phyloP scores from a whole-genome alignment of 1,140 invertebrate genomes.

The Neomicropteryx cornuta region DNA sequence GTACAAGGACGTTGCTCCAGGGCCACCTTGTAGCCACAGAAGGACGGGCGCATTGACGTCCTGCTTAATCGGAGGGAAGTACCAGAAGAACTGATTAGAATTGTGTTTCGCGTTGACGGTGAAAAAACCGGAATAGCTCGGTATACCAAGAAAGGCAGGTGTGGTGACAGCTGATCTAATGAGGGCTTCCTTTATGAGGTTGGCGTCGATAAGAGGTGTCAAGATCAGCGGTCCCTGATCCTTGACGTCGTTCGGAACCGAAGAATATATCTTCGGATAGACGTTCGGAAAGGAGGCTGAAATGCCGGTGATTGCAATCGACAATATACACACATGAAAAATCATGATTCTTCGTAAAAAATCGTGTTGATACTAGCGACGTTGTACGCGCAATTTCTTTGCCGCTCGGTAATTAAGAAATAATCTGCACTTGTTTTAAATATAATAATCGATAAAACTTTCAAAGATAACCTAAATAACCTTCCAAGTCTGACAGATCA shows the following conservation, averaged over 20 bases:
- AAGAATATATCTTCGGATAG: slow-evolving; percentile 25
- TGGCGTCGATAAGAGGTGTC: slow-evolving; percentile 51
- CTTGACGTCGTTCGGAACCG: slow-evolving; percentile 24
- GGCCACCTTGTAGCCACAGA: slow-evolving; percentile 70
- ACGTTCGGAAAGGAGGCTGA: slow-evolving; percentile 25
- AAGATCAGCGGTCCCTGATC: slow-evolving; percentile 50
- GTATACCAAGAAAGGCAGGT: slow-evolving; percentile 22
- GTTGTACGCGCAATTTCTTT: too few relatives aligned
- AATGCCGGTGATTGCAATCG: too few relatives aligned
- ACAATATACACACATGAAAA: too few relatives aligned
- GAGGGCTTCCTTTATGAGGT: slow-evolving; percentile 26
- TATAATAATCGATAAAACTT: too few relatives aligned
- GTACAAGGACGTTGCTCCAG: slow-evolving; percentile 67
- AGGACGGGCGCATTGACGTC: slow-evolving; percentile 46
- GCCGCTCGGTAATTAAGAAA: too few relatives aligned
- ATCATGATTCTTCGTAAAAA: too few relatives aligned
- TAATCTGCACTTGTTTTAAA: too few relatives aligned
- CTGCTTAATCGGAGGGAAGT: slow-evolving; percentile 49
- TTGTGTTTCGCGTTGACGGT: slow-evolving; percentile 54
- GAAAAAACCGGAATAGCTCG: slow-evolving; percentile 53
- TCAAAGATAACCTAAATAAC: too few relatives aligned
- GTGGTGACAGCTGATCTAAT: slow-evolving; percentile 25
- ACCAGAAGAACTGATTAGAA: slow-evolving; percentile 72
- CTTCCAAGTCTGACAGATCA: too few relatives aligned
- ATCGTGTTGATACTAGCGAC: too few relatives aligned